phyloP scores from a whole-genome alignment of 2,888 invertebrate genomes.

The Eristalis arbustorum region DNA sequence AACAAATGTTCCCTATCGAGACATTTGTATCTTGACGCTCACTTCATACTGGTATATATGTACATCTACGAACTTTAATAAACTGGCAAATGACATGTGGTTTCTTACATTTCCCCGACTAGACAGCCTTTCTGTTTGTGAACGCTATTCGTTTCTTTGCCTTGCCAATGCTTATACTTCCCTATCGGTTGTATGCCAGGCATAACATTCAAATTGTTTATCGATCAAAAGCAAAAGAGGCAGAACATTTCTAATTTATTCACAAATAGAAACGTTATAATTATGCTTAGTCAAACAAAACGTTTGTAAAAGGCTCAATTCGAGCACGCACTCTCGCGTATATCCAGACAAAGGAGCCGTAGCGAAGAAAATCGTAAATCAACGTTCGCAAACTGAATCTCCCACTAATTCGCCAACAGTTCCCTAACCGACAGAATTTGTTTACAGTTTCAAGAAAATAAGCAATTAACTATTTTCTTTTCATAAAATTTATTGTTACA shows the following conservation, averaged over 20 bases:
- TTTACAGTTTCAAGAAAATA: conserved; percentile 18
- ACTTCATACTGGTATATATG: too few species aligned
- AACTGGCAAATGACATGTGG: neutral
- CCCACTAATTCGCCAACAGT: neutral
- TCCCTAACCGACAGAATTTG: neutral
- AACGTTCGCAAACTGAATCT: neutral
- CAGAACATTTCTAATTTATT: conserved; percentile 27
- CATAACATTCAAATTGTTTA: conserved; percentile 27
- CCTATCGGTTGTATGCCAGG: neutral
- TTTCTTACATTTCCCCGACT: neutral
- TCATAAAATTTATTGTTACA: conserved; percentile 5
- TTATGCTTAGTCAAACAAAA: neutral
- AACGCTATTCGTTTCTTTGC: neutral
- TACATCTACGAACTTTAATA: neutral
- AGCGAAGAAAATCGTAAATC: neutral
- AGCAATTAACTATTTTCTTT: conserved; percentile 18
- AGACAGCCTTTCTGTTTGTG: neutral
- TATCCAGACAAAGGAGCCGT: neutral
- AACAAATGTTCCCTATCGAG: too few species aligned
- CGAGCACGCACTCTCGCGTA: neutral
- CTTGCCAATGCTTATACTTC: neutral
- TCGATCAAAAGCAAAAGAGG: conserved; percentile 17
- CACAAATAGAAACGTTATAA: neutral
- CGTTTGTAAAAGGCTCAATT: neutral
- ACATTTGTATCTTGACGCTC: too few species aligned